Evolutionary conservation across 2,888 invertebrate species (phyloP).

Genomic region (Linyphia triangularis): DNA sequence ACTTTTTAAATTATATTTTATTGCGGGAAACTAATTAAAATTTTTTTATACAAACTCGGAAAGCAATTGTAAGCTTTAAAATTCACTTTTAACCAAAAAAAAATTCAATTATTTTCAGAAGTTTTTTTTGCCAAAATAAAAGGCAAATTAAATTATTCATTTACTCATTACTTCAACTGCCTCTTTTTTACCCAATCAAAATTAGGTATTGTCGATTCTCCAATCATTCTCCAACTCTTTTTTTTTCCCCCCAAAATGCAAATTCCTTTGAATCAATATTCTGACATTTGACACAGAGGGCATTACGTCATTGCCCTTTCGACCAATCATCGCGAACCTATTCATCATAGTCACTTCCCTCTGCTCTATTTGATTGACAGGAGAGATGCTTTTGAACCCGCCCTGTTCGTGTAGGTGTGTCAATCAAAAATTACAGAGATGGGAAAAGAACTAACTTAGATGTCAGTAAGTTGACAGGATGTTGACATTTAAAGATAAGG

Average conservation of each 20-base stretch:
- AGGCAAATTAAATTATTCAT: no score
- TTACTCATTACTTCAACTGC: no score
- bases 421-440: slow-evolving; percentile 29
- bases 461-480: slow-evolving; percentile 38
- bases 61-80: no score
- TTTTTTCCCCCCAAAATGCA: slow-evolving; percentile 50
- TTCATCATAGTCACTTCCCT: slow-evolving; percentile 75
- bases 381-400: not conserved
- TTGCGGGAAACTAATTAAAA: no score
- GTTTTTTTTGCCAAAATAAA: no score
- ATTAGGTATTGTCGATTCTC: not conserved
- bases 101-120: no score
- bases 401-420: slow-evolving; percentile 8
- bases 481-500: slow-evolving; percentile 61
- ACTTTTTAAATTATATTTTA: no score
- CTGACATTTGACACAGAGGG: slow-evolving; percentile 55
- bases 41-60: no score
- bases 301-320: slow-evolving; percentile 49
- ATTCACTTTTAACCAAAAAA: no score
- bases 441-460: slow-evolving; percentile 17
- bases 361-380: slow-evolving; percentile 62
- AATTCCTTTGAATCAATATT: slow-evolving; percentile 1
- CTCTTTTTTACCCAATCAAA: not conserved
- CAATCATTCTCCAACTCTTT: not conserved
- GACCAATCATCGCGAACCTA: slow-evolving; percentile 73